phyloP scores from a whole-genome alignment of 2,797 vertebrate genomes.

The Octomys mimax region DNA sequence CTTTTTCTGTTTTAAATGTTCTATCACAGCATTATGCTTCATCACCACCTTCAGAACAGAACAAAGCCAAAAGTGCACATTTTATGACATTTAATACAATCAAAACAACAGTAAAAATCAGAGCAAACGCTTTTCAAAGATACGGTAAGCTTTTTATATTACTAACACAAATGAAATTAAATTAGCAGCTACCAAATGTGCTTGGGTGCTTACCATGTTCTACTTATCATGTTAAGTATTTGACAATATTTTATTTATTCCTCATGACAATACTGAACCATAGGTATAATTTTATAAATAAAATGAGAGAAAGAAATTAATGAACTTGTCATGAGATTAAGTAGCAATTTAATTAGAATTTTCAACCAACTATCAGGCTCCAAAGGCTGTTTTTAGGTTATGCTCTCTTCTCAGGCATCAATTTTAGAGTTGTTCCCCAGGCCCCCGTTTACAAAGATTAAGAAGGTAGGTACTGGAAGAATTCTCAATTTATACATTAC shows the following conservation, averaged over 20 bases:
- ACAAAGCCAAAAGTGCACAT: slow-evolving; percentile 78
- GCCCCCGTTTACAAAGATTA: neutral
- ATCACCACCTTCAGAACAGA: slow-evolving; percentile 94
- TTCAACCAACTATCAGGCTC: neutral
- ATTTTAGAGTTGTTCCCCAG: neutral
- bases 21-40: slow-evolving; percentile 98
- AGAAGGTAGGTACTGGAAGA: neutral
- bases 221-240: neutral
- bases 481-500: neutral
- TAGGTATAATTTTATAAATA: neutral
- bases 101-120: slow-evolving; percentile 20
- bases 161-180: slow-evolving; percentile 12
- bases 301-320: slow-evolving; percentile 25
- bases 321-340: slow-evolving; percentile 8
- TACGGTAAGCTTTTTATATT: neutral
- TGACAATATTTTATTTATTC: neutral
- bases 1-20: slow-evolving; percentile 99
- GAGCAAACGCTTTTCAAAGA: neutral
- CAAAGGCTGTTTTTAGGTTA: neutral
- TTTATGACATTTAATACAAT: slow-evolving; percentile 60
- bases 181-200: neutral
- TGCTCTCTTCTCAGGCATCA: neutral
- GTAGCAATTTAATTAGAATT: neutral
- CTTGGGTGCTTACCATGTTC: neutral
- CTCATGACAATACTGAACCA: neutral